A percentile compares a stretch with the other conserved stretches of the same genome.
Evolutionary conservation across 2,113 vertebrate species (phyloP).

Genomic region (Eidolon helvum): DNA sequence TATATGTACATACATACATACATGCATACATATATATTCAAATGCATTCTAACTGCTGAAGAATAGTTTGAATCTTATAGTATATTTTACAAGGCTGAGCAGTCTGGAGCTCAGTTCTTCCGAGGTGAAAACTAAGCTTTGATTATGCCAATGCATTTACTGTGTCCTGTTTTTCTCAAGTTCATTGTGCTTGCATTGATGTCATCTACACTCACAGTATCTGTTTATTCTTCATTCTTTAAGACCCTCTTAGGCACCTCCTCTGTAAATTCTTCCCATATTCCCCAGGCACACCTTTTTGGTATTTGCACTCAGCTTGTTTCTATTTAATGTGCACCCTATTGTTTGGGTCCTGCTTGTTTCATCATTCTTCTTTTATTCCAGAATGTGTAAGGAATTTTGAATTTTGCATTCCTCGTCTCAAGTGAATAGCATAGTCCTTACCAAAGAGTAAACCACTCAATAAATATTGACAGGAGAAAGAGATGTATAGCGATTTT

Average conservation of each 20-base stretch:
- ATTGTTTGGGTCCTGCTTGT: background rate
- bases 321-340: background rate
- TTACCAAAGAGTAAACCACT: background rate
- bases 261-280: background rate
- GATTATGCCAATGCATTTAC: background rate
- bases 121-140: background rate
- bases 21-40: background rate
- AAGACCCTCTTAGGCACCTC: background rate
- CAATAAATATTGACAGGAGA: slow-evolving; percentile 8
- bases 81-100: background rate
- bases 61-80: background rate
- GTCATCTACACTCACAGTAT: background rate
- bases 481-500: background rate
- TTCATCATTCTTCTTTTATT: background rate
- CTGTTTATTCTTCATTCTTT: background rate
- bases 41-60: background rate
- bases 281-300: background rate
- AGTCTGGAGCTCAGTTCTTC: background rate
- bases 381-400: background rate
- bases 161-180: background rate
- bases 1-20: background rate
- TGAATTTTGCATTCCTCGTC: background rate
- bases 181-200: background rate
- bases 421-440: background rate
- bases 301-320: background rate